Percentiles rank a stretch among this genome's conserved stretches.
Evolutionary conservation across 2,888 invertebrate species (phyloP).

Genomic region (Allacma fusca): DNA sequence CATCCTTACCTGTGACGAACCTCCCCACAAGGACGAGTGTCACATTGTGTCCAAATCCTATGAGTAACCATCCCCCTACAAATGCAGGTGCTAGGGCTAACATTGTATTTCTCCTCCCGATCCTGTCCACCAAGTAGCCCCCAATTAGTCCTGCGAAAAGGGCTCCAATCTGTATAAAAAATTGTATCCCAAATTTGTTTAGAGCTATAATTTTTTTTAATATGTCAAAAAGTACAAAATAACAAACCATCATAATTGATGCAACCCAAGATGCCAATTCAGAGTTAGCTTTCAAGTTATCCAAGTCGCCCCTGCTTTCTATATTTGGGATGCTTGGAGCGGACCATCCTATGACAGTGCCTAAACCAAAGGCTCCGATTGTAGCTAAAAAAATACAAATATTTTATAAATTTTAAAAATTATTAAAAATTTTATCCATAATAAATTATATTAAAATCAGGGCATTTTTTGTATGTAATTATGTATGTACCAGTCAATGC

Average conservation of each 20-base stretch:
- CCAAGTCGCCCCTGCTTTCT: slow-evolving; percentile 13
- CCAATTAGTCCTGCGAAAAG: background rate
- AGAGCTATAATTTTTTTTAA: background rate
- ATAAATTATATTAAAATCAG: too few species aligned
- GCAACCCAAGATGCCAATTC: slow-evolving; percentile 20
- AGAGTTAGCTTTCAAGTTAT: background rate
- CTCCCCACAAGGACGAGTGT: slow-evolving; percentile 7
- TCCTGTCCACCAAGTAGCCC: background rate
- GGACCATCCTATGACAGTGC: slow-evolving; percentile 52
- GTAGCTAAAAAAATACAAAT: slow-evolving; percentile 38
- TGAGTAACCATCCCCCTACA: slow-evolving; percentile 12
- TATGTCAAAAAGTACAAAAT: too few species aligned
- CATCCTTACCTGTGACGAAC: slow-evolving; percentile 19
- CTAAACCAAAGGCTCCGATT: slow-evolving; percentile 54
- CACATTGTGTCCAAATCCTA: background rate
- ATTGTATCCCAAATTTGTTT: background rate
- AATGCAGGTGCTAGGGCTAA: background rate
- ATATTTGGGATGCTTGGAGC: slow-evolving; percentile 16
- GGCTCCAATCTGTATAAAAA: background rate
- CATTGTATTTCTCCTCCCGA: slow-evolving; percentile 11
- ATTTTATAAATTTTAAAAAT: too few species aligned
- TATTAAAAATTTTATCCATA: too few species aligned
- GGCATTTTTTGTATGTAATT: too few species aligned
- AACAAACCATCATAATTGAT: background rate
- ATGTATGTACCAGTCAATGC: background rate